A percentile compares a stretch with the other conserved stretches of the same genome.
phyloP scores from a whole-genome alignment of 2,113 vertebrate genomes.

The Pardalotus punctatus region DNA sequence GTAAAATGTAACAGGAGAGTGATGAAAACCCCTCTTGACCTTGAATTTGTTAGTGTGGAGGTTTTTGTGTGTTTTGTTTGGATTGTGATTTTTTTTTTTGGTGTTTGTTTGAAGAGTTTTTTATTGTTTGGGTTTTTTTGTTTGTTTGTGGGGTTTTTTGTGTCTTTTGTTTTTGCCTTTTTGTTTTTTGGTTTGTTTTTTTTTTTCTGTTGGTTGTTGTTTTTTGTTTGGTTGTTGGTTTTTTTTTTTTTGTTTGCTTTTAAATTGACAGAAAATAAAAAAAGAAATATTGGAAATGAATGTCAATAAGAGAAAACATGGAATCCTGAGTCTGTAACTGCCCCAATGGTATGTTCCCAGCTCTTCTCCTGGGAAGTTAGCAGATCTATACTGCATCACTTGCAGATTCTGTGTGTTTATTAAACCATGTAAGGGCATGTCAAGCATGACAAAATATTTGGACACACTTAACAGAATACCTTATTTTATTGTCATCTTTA shows the following conservation, averaged over 20 bases:
- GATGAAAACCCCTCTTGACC: neutral
- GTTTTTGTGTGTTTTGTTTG: too few relatives aligned
- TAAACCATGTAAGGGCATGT: neutral
- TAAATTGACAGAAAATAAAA: neutral
- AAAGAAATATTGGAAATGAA: neutral
- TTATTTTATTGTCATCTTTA: neutral
- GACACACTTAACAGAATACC: neutral
- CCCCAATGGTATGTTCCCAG: neutral
- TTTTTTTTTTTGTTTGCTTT: neutral
- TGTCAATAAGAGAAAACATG: neutral
- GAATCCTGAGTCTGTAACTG: neutral
- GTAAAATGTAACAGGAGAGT: neutral
- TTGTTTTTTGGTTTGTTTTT: neutral
- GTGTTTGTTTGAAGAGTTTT: neutral
- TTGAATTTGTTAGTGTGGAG: neutral
- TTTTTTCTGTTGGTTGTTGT: too few relatives aligned
- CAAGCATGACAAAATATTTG: neutral
- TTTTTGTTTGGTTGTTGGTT: too few relatives aligned
- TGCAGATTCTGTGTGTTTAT: neutral
- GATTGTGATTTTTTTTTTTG: too few relatives aligned
- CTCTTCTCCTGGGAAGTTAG: neutral
- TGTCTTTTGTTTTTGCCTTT: neutral
- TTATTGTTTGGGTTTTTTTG: neutral
- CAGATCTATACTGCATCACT: neutral
- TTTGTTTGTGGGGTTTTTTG: too few relatives aligned